Conservation (phyloP, 2,888 invertebrate genomes). For the Geotrupes spiniger region DNA sequence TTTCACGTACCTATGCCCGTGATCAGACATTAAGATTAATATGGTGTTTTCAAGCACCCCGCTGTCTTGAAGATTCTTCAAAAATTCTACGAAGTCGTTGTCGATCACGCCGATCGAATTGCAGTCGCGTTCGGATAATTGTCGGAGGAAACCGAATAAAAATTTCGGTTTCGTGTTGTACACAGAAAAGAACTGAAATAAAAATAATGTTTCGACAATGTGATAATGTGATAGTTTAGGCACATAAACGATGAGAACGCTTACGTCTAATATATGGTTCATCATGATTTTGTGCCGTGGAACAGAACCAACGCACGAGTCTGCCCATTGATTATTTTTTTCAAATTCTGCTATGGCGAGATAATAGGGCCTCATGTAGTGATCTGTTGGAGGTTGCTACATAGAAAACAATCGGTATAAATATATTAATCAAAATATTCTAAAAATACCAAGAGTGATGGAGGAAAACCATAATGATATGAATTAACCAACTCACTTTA, state of each 20-base stretch:
- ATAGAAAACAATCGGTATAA: background rate
- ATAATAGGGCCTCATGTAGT: slow-evolving; percentile 83
- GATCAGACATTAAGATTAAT: slow-evolving; percentile 88
- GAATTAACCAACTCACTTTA: too few relatives aligned
- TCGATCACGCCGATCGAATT: slow-evolving; percentile 77
- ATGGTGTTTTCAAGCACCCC: slow-evolving; percentile 75
- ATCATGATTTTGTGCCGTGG: slow-evolving; percentile 69
- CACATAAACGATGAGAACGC: too few relatives aligned
- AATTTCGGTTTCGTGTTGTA: slow-evolving; percentile 74
- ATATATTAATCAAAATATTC: too few relatives aligned
- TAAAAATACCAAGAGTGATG: too few relatives aligned
- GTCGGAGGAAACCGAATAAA: slow-evolving; percentile 82
- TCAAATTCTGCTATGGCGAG: slow-evolving; percentile 61
- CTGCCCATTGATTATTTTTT: slow-evolving; percentile 52
- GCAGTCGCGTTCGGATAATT: slow-evolving; percentile 83
- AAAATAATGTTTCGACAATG: slow-evolving; percentile 18
- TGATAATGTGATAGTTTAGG: background rate
- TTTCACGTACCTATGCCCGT: slow-evolving; percentile 81
- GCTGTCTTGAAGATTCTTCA: slow-evolving; percentile 59
- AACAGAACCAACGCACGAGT: slow-evolving; percentile 69
- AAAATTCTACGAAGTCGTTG: slow-evolving; percentile 64
- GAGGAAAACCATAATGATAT: too few relatives aligned
- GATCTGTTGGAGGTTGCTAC: slow-evolving; percentile 77
- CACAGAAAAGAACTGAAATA: slow-evolving; percentile 56
- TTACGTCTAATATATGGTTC: slow-evolving; percentile 65